Evolutionary conservation across 2,113 vertebrate species (phyloP).

Genomic region (Apteryx owenii): DNA sequence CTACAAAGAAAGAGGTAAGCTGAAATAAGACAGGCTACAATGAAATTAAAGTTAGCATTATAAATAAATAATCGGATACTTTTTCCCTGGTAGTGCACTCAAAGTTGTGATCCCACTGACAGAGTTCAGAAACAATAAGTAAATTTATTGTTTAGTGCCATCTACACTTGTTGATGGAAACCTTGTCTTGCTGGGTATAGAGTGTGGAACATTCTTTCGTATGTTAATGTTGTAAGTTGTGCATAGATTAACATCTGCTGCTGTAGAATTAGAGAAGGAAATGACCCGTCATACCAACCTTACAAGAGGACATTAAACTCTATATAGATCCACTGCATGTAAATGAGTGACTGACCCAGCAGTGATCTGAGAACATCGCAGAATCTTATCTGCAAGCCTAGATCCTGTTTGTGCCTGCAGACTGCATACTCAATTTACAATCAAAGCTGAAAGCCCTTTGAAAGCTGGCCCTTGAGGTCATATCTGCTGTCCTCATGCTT

Average conservation of each 20-base stretch:
- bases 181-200: background rate
- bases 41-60: background rate
- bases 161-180: background rate
- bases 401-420: slow-evolving; percentile 2
- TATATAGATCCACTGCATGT: background rate
- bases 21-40: background rate
- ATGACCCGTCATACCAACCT: background rate
- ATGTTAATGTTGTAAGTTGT: background rate
- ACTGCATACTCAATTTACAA: background rate
- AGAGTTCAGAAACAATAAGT: background rate
- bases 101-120: background rate
- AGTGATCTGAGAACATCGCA: background rate
- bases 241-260: background rate
- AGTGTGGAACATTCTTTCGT: background rate
- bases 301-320: background rate
- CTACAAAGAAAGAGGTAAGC: background rate
- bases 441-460: slow-evolving; percentile 15
- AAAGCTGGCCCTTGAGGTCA: slow-evolving; percentile 4
- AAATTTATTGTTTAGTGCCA: background rate
- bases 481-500: background rate
- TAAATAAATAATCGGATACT: background rate
- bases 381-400: background rate
- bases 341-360: background rate
- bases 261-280: slow-evolving; percentile 12
- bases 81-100: background rate